These are phyloP conservation scores for Pteruthius melanotis DNA, from an alignment of 2,113 vertebrate genomes.

Conservation along the genomic window DNA sequence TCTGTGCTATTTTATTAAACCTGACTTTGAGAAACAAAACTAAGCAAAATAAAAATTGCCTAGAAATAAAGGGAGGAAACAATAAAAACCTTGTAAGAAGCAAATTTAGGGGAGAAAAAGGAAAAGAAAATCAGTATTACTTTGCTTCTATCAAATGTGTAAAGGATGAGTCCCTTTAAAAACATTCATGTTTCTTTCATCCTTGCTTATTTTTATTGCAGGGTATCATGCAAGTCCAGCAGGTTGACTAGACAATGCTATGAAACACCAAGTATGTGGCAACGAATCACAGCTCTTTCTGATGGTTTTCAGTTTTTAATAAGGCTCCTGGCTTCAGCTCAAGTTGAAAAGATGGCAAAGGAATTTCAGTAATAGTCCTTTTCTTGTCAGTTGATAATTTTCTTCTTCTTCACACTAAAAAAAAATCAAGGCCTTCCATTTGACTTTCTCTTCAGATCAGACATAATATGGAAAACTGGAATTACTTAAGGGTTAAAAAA, in stretches of 20 bases:
- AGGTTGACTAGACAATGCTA: neutral
- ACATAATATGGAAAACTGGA: neutral
- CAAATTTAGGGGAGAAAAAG: neutral
- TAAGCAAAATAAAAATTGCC: neutral
- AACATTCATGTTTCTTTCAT: neutral
- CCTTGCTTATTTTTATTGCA: neutral
- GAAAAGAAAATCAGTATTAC: neutral
- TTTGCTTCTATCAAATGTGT: neutral
- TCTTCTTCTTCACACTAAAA: neutral
- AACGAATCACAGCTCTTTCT: neutral
- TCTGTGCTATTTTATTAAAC: neutral
- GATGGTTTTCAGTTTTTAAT: neutral
- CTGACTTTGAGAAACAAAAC: neutral
- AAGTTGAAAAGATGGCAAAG: neutral
- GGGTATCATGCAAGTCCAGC: neutral
- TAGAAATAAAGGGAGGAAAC: neutral
- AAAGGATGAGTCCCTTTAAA: neutral
- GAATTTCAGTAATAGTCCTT: neutral
- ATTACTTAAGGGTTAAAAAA: rapidly evolving
- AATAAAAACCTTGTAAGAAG: neutral
- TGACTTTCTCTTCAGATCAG: neutral
- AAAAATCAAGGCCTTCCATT: neutral
- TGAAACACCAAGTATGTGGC: neutral
- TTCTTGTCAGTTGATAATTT: neutral
- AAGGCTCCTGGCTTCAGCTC: neutral